Conservation (phyloP, 1,140 invertebrate genomes). For the Mercenaria mercenaria region DNA sequence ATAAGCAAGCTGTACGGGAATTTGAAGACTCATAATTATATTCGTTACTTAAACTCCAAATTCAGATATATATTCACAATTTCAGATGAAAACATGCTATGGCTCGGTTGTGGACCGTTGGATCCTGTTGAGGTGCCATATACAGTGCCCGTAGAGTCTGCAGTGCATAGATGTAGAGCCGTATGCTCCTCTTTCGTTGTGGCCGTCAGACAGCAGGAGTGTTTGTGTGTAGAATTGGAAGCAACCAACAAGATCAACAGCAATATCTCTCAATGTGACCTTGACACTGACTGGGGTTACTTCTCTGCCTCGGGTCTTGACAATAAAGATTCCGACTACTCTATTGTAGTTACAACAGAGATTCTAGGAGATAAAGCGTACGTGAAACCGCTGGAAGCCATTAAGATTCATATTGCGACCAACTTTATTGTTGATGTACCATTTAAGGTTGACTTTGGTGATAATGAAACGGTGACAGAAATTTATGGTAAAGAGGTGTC, state of each 20-base stretch:
- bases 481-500: slow-evolving; percentile 68
- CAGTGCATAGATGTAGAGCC: slow-evolving; percentile 3
- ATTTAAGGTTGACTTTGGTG: slow-evolving; percentile 80
- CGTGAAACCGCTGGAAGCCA: slow-evolving; percentile 78
- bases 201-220: not conserved
- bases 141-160: not conserved
- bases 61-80: too few relatives aligned
- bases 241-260: not conserved
- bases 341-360: slow-evolving; percentile 47
- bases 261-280: not conserved
- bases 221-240: not conserved
- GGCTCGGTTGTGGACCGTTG: slow-evolving; percentile 21
- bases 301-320: slow-evolving; percentile 58
- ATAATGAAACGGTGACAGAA: slow-evolving; percentile 71
- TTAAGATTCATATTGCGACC: slow-evolving; percentile 71
- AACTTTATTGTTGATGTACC: slow-evolving; percentile 64
- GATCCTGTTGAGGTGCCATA: not conserved
- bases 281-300: slow-evolving; percentile 30
- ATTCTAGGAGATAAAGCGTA: slow-evolving; percentile 68
- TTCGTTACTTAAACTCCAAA: too few relatives aligned
- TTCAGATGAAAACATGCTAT: slow-evolving; percentile 26
- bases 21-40: too few relatives aligned
- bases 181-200: slow-evolving; percentile 47
- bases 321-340: slow-evolving; percentile 51
- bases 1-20: too few relatives aligned